phyloP scores from a whole-genome alignment of 2,888 invertebrate species.

The Xestia ashworthii region DNA sequence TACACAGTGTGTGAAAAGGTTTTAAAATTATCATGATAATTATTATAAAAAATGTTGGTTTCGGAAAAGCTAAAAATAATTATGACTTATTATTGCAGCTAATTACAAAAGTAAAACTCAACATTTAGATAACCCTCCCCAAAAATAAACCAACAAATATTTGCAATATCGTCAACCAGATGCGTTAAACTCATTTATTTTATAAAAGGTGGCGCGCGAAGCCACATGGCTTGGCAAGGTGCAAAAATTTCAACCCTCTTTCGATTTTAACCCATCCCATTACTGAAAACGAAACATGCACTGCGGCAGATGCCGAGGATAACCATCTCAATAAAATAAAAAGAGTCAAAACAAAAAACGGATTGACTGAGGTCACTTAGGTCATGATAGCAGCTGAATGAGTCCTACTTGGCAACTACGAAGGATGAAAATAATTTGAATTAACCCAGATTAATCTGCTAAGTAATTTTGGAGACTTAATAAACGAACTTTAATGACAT shows the following conservation, averaged over 20 bases:
- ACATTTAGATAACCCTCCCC: neutral
- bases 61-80: too few species aligned
- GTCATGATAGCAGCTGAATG: slow-evolving; percentile 20
- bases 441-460: neutral
- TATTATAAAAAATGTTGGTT: neutral
- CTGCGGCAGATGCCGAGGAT: slow-evolving; percentile 46
- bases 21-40: too few species aligned
- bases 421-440: neutral
- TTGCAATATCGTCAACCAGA: slow-evolving; percentile 32
- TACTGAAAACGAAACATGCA: slow-evolving; percentile 35
- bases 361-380: slow-evolving; percentile 26
- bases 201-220: slow-evolving; percentile 37
- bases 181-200: slow-evolving; percentile 33
- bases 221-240: slow-evolving; percentile 60
- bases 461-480: neutral
- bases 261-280: slow-evolving; percentile 37
- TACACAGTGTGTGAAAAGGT: too few species aligned
- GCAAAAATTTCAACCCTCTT: slow-evolving; percentile 53
- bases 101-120: neutral
- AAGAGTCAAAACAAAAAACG: slow-evolving; percentile 17
- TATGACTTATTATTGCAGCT: too few species aligned
- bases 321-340: slow-evolving; percentile 37
- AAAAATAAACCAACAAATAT: slow-evolving; percentile 1
- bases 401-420: neutral
- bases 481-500: neutral